These are phyloP conservation scores for Cynaeus angustus DNA, from an alignment of 2,888 invertebrate genomes.

Conservation along the genomic window DNA sequence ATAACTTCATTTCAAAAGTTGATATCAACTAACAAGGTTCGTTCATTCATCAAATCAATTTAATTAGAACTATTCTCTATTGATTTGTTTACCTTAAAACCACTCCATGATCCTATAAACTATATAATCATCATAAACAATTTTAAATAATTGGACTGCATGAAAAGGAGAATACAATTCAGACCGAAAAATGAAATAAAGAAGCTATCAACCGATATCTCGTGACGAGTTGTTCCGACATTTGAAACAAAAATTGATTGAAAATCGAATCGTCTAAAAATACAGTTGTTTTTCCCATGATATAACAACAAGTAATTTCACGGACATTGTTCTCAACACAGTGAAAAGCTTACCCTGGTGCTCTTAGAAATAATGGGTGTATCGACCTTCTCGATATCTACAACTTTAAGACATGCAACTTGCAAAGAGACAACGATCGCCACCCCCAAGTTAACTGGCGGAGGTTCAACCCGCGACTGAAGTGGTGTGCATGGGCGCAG, in stretches of 20 bases:
- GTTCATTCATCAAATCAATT: constrained; percentile 3
- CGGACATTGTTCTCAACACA: constrained; percentile 8
- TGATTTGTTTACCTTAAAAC: constrained; percentile 10
- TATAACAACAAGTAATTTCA: not conserved
- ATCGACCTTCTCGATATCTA: constrained; percentile 41
- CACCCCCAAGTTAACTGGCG: constrained; percentile 26
- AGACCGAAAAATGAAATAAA: not conserved
- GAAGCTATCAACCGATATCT: constrained; percentile 1
- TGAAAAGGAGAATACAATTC: not conserved
- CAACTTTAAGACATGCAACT: constrained; percentile 47
- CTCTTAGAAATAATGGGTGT: constrained; percentile 39
- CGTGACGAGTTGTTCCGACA: constrained; percentile 15
- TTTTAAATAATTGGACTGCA: not conserved
- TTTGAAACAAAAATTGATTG: constrained; percentile 29
- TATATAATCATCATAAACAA: not conserved
- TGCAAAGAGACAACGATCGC: constrained; percentile 15
- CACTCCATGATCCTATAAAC: not conserved
- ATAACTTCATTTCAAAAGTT: not conserved
- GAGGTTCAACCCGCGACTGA: constrained; percentile 48
- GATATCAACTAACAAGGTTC: not conserved
- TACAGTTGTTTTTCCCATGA: not conserved
- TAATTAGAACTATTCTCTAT: constrained; percentile 11
- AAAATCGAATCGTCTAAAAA: constrained; percentile 34
- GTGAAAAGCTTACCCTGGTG: constrained; percentile 40
- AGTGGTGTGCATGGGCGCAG: constrained; percentile 46